phyloP scores from a whole-genome alignment of 2,888 invertebrate species.

The Xanthostigma xanthostigma region DNA sequence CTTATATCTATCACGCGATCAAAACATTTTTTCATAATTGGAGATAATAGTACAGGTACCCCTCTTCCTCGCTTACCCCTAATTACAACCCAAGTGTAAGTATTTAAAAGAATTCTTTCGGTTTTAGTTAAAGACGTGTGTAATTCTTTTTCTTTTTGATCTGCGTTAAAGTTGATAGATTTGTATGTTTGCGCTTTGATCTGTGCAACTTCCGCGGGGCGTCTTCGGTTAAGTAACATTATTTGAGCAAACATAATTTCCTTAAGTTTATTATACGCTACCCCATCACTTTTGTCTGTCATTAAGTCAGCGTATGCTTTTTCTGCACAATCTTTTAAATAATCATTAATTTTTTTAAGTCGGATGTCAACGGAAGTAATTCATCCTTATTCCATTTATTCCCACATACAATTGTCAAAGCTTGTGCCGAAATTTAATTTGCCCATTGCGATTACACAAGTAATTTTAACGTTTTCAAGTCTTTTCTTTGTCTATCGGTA shows the following conservation, averaged over 20 bases:
- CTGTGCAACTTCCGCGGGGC: conserved; percentile 12
- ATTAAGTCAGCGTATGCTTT: conserved; percentile 1
- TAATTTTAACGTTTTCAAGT: conserved; percentile 14
- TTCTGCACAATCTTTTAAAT: conserved; percentile 5
- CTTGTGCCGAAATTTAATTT: conserved; percentile 16
- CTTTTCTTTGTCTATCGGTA: conserved; percentile 10
- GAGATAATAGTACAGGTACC: conserved; percentile 11
- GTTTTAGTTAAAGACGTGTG: conserved; percentile 11
- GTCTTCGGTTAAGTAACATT: conserved; percentile 12
- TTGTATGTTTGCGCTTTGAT: conserved; percentile 6
- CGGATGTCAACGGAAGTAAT: conserved; percentile 13
- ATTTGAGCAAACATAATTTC: conserved; percentile 13
- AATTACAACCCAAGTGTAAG: conserved; percentile 8
- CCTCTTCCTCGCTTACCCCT: conserved; percentile 12
- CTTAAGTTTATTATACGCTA: conserved; percentile 11
- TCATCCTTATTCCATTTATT: conserved; percentile 16
- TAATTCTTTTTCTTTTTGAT: conserved; percentile 7
- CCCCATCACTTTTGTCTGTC: conserved; percentile 1
- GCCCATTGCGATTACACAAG: conserved; percentile 16
- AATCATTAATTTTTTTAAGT: conserved; percentile 13
- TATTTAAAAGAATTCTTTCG: conserved; percentile 11
- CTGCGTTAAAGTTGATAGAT: conserved; percentile 6
- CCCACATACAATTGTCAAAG: conserved; percentile 13
- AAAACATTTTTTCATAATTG: conserved; percentile 11
- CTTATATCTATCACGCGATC: no score